These are phyloP conservation scores for Drosophila equinoxialis DNA, from an alignment of 1,140 invertebrate genomes.

Conservation along the genomic window DNA sequence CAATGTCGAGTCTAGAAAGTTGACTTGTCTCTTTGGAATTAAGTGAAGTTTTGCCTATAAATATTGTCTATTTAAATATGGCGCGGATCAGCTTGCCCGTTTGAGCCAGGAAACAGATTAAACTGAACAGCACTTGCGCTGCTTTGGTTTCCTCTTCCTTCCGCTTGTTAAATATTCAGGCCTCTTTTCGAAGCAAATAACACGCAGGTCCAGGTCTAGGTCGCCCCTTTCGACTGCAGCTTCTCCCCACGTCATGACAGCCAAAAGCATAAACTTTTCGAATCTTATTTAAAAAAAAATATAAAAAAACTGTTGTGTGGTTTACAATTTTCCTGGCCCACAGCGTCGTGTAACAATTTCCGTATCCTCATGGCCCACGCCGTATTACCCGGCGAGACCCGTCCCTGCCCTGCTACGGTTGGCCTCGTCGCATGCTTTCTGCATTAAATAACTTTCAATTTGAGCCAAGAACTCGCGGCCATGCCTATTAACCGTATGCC, in stretches of 20 bases:
- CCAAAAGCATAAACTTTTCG: constrained; percentile 75
- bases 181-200: constrained; percentile 47
- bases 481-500: constrained; percentile 64
- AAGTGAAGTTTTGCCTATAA: constrained; percentile 61
- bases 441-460: constrained; percentile 79
- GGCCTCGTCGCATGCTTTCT: constrained; percentile 29
- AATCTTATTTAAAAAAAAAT: constrained; percentile 68
- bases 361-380: constrained; percentile 49
- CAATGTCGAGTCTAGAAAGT: constrained; percentile 25
- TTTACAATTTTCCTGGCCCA: constrained; percentile 44
- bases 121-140: constrained; percentile 69
- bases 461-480: constrained; percentile 64
- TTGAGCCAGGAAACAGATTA: constrained; percentile 66
- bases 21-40: constrained; percentile 51
- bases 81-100: constrained; percentile 34
- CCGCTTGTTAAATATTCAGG: constrained; percentile 66
- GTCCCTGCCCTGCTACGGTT: constrained; percentile 14
- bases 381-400: neutral
- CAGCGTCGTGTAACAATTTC: constrained; percentile 72
- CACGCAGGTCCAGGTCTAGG: constrained; percentile 35
- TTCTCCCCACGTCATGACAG: constrained; percentile 65
- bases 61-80: constrained; percentile 60
- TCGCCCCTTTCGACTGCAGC: constrained; percentile 33
- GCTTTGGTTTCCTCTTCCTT: constrained; percentile 64
- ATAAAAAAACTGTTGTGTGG: constrained; percentile 42